Conservation (phyloP, 2,113 vertebrate genomes). For the Hippoglossus stenolepis region DNA sequence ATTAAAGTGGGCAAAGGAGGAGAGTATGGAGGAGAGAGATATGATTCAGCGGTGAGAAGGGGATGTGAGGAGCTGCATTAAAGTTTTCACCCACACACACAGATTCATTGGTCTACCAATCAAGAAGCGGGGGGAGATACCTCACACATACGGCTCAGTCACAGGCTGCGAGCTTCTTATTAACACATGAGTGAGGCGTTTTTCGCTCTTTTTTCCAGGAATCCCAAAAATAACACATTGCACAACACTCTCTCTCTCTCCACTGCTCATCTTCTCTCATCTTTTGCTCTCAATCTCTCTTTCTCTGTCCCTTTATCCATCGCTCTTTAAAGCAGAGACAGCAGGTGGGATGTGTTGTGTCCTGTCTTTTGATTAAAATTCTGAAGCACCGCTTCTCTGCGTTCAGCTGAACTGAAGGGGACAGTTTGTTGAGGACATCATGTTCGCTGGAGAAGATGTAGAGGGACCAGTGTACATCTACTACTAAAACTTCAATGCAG, state of each 20-base stretch:
- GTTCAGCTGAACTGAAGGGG: background rate
- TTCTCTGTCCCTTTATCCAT: background rate
- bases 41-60: conserved; percentile 29
- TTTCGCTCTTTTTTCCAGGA: background rate
- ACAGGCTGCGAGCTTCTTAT: conserved; percentile 32
- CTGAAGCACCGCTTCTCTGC: background rate
- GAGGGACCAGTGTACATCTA: background rate
- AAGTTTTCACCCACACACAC: conserved; percentile 31
- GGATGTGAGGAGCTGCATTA: conserved; percentile 26
- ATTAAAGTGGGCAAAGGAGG: conserved; percentile 34
- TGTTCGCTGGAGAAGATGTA: background rate
- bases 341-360: background rate
- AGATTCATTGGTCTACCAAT: background rate
- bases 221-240: conserved; percentile 55
- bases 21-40: conserved; percentile 48
- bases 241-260: conserved; percentile 15
- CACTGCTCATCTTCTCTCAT: conserved; percentile 2
- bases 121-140: conserved; percentile 26
- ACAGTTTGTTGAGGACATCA: conserved; percentile 1
- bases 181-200: conserved; percentile 11
- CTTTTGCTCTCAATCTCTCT: conserved; percentile 8
- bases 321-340: background rate
- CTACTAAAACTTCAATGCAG: background rate
- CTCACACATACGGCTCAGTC: conserved; percentile 17
- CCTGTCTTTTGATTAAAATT: conserved; percentile 9